A percentile compares a stretch with the other conserved stretches of the same genome.
Evolutionary conservation across 2,113 vertebrate species (phyloP).

Genomic region (Addax nasomaculatus): DNA sequence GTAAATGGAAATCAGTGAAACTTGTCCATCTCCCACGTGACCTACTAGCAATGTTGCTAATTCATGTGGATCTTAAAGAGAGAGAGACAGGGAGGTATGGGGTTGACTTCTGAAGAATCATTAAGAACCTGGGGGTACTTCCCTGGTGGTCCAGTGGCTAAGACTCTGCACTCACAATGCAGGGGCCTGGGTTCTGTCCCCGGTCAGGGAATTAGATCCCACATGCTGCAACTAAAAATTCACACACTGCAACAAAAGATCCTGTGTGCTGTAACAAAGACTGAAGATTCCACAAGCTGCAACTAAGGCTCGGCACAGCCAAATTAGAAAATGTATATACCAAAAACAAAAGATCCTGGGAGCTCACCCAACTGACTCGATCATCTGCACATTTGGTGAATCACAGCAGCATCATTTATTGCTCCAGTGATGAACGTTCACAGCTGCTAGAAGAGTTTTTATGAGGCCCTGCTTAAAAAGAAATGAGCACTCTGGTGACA

Average conservation of each 20-base stretch:
- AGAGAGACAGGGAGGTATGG: not conserved
- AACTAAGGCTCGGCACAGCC: not conserved
- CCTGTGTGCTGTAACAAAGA: not conserved
- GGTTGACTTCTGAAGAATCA: not conserved
- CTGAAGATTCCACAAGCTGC: not conserved
- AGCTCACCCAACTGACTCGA: not conserved
- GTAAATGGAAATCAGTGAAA: not conserved
- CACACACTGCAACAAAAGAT: not conserved
- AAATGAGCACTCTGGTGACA: not conserved
- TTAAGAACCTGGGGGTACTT: not conserved
- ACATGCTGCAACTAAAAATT: not conserved
- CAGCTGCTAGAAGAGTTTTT: not conserved
- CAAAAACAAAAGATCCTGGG: not conserved
- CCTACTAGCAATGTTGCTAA: not conserved
- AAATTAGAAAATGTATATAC: not conserved
- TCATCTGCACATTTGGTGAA: not conserved
- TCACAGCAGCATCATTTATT: not conserved
- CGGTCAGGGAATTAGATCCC: not conserved
- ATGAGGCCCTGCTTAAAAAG: not conserved
- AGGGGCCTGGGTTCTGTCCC: not conserved
- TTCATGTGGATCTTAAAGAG: not conserved
- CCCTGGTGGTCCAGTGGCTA: not conserved
- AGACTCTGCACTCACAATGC: not conserved
- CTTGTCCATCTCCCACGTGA: not conserved
- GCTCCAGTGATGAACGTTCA: not conserved